phyloP scores from a whole-genome alignment of 2,888 invertebrate genomes.

The Epiblema foenella region DNA sequence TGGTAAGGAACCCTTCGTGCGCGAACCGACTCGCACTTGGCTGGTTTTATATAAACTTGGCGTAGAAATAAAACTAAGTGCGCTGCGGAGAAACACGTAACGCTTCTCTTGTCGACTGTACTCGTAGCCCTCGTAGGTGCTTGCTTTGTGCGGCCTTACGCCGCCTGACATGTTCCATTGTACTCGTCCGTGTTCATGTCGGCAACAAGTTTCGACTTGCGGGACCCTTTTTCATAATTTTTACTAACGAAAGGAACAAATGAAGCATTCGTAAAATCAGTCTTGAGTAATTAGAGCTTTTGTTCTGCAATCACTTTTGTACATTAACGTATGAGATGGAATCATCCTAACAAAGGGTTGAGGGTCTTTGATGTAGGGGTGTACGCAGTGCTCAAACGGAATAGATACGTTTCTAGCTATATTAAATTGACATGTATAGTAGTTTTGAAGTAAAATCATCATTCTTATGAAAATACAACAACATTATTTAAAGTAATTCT shows the following conservation, averaged over 20 bases:
- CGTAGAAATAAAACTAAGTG: not conserved
- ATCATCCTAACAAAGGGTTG: conserved; percentile 20
- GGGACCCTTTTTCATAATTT: conserved; percentile 46
- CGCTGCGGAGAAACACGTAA: conserved; percentile 54
- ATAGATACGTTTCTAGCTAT: not conserved
- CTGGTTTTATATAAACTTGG: not conserved
- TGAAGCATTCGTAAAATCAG: conserved; percentile 39
- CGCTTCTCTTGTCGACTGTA: conserved; percentile 80
- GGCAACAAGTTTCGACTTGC: conserved; percentile 64
- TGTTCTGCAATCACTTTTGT: conserved; percentile 38
- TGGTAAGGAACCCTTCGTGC: no score
- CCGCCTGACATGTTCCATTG: conserved; percentile 72
- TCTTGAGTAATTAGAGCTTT: conserved; percentile 41
- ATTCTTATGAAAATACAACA: not conserved
- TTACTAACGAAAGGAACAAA: conserved; percentile 41
- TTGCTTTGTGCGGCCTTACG: conserved; percentile 76
- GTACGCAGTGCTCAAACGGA: not conserved
- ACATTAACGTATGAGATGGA: conserved; percentile 35
- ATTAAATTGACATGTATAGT: not conserved
- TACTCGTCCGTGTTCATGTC: conserved; percentile 66
- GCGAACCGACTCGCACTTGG: no score
- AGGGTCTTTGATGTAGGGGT: conserved; percentile 26
- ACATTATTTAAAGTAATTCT: not conserved
- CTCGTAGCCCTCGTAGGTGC: conserved; percentile 58
- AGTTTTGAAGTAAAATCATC: not conserved